These are phyloP conservation scores for Lycia hirtaria DNA, from an alignment of 2,888 invertebrate genomes.

Conservation along the genomic window DNA sequence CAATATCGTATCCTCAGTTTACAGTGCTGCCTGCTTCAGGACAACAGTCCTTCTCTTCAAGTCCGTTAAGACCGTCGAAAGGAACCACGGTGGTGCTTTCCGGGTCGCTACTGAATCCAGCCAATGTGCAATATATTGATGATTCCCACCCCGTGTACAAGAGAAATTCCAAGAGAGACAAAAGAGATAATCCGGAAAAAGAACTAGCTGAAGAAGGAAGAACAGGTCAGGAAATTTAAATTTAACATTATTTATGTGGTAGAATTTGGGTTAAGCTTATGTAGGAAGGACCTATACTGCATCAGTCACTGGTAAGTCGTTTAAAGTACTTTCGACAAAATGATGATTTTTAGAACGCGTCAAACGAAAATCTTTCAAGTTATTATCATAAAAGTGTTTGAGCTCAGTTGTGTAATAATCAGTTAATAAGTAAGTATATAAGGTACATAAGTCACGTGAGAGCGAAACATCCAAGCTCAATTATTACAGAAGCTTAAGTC, in stretches of 20 bases:
- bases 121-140: constrained; percentile 87
- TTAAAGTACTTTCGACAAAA: too few species aligned
- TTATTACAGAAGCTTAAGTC: too few species aligned
- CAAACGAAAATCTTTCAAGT: too few species aligned
- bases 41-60: constrained; percentile 42
- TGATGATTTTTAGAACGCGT: too few species aligned
- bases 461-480: too few species aligned
- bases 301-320: too few species aligned
- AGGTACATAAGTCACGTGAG: too few species aligned
- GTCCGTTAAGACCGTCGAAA: constrained; percentile 63
- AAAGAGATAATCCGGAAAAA: constrained; percentile 80
- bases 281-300: too few species aligned
- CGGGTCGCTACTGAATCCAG: constrained; percentile 82
- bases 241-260: background rate
- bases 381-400: too few species aligned
- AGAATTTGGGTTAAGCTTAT: too few species aligned
- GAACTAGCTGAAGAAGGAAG: constrained; percentile 61
- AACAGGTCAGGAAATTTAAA: constrained; percentile 49
- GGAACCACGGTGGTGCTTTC: constrained; percentile 69
- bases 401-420: too few species aligned
- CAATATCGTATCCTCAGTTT: constrained; percentile 47
- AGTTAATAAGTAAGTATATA: too few species aligned
- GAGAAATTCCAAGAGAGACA: constrained; percentile 77
- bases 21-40: constrained; percentile 49
- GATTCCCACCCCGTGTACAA: constrained; percentile 83